Percentiles rank a stretch among this genome's conserved stretches.
phyloP scores from a whole-genome alignment of 1,140 invertebrate genomes.

The Arion vulgaris region DNA sequence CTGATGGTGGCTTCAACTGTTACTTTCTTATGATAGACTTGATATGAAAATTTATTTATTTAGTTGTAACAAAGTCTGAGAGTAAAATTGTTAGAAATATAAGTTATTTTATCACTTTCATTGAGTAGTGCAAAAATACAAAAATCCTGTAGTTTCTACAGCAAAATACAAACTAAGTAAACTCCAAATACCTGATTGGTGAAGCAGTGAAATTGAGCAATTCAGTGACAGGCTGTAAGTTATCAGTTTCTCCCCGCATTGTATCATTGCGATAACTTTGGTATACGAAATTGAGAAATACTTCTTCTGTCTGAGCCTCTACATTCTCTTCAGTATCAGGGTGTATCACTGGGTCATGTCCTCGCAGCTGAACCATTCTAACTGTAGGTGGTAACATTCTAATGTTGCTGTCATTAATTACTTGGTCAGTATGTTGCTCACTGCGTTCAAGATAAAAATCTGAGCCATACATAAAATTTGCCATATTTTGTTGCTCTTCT shows the following conservation, averaged over 20 bases:
- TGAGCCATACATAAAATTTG: neutral
- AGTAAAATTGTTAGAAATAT: too few relatives aligned
- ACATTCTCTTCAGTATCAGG: conserved; percentile 61
- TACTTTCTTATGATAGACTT: too few relatives aligned
- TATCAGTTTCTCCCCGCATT: conserved; percentile 43
- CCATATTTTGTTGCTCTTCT: neutral
- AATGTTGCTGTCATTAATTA: neutral
- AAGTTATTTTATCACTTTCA: too few relatives aligned
- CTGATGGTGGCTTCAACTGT: too few relatives aligned
- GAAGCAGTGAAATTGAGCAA: conserved; percentile 48
- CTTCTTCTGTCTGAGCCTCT: conserved; percentile 52
- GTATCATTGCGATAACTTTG: conserved; percentile 54
- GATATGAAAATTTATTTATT: too few relatives aligned
- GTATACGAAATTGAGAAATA: conserved; percentile 61
- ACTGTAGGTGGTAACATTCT: neutral
- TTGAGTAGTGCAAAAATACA: too few relatives aligned
- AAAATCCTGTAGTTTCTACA: too few relatives aligned
- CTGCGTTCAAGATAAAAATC: neutral
- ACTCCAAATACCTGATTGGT: conserved; percentile 49
- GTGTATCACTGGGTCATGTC: conserved; percentile 14
- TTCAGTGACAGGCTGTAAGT: conserved; percentile 45
- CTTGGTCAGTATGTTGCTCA: neutral
- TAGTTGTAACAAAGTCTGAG: too few relatives aligned
- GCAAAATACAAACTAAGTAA: too few relatives aligned
- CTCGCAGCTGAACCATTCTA: neutral